phyloP scores from a whole-genome alignment of 2,113 vertebrate species.

The Labeo catla region DNA sequence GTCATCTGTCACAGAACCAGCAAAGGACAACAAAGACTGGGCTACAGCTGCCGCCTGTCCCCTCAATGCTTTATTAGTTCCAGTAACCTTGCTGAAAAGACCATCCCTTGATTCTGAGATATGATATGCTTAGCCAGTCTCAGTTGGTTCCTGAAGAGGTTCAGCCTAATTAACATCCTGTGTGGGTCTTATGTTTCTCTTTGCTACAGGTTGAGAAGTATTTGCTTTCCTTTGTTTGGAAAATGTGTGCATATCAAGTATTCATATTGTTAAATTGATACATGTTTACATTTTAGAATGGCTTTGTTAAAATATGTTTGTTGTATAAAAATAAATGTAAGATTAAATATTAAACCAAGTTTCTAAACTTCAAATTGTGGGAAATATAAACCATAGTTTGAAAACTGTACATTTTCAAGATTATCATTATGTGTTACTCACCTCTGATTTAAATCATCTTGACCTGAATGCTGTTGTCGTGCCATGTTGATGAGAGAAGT shows the following conservation, averaged over 20 bases:
- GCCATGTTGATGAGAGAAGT: no score
- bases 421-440: neutral
- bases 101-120: neutral
- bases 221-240: neutral
- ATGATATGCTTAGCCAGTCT: neutral
- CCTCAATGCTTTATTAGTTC: constrained; percentile 77
- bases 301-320: neutral
- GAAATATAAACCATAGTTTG: neutral
- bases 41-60: constrained; percentile 45
- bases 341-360: neutral
- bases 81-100: constrained; percentile 65
- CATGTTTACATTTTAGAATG: neutral
- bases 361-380: neutral
- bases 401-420: neutral
- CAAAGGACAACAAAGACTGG: neutral
- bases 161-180: neutral
- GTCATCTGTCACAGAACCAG: neutral
- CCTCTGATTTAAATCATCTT: no score
- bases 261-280: neutral
- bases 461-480: no score
- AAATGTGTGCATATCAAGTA: neutral
- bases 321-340: neutral
- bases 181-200: neutral
- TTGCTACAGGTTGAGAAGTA: neutral
- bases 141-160: neutral